Evolutionary conservation across 1,140 invertebrate species (phyloP).

Genomic region (Philopotamus ludificatus): DNA sequence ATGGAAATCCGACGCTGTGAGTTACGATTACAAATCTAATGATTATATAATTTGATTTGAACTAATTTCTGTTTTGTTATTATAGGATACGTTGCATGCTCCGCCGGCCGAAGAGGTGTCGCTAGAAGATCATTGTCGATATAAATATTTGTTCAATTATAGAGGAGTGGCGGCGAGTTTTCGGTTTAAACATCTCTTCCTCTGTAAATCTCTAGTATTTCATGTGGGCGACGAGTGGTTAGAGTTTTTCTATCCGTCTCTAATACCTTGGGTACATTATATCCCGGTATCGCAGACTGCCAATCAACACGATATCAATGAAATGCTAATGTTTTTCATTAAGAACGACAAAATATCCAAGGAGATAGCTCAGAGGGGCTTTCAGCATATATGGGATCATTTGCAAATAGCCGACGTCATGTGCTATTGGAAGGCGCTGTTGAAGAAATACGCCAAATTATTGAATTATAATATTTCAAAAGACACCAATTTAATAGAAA

Average conservation of each 20-base stretch:
- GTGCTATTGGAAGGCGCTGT: constrained; percentile 85
- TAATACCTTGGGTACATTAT: constrained; percentile 97
- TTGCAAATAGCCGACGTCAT: constrained; percentile 78
- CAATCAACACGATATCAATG: constrained; percentile 64
- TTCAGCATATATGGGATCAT: constrained; percentile 80
- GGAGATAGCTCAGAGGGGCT: constrained; percentile 81
- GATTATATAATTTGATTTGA: not conserved
- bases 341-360: constrained; percentile 73
- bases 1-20: constrained; percentile 87
- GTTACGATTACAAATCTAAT: constrained; percentile 8
- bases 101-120: constrained; percentile 83
- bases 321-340: constrained; percentile 75
- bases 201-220: constrained; percentile 93
- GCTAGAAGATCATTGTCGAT: constrained; percentile 90
- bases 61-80: constrained; percentile 28
- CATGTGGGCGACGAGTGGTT: constrained; percentile 94
- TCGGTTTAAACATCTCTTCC: constrained; percentile 92
- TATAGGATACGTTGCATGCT: constrained; percentile 80
- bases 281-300: constrained; percentile 79
- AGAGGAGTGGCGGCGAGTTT: constrained; percentile 96
- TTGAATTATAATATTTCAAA: constrained; percentile 67
- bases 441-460: constrained; percentile 76
- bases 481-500: constrained; percentile 59
- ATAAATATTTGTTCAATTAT: constrained; percentile 95
- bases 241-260: constrained; percentile 91